These are phyloP conservation scores for Apteryx mantelli DNA, from an alignment of 2,113 vertebrate species.

Conservation along the genomic window DNA sequence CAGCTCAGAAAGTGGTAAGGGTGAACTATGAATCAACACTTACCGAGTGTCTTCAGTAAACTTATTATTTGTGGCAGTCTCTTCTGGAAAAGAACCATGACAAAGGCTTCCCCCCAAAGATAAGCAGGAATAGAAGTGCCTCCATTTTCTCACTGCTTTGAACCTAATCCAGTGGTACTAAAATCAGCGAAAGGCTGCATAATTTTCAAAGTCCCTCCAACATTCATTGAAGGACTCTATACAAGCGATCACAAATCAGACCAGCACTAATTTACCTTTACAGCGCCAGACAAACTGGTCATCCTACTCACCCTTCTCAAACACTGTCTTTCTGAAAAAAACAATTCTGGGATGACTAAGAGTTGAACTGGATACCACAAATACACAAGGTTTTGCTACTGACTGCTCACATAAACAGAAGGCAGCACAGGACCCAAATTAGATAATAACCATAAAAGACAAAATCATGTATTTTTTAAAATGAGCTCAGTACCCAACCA, in stretches of 20 bases:
- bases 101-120: not conserved
- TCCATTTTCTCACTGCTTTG: not conserved
- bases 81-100: not conserved
- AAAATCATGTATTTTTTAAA: not conserved
- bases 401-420: not conserved
- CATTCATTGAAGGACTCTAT: not conserved
- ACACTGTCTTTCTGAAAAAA: not conserved
- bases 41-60: conserved; percentile 4
- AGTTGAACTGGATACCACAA: not conserved
- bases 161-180: not conserved
- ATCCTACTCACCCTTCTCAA: not conserved
- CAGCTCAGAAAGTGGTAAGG: not conserved
- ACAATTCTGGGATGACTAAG: not conserved
- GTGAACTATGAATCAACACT: conserved; percentile 33
- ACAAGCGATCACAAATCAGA: not conserved
- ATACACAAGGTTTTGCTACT: not conserved
- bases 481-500: not conserved
- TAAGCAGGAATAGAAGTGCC: conserved; percentile 8
- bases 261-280: not conserved
- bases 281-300: not conserved
- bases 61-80: conserved; percentile 8
- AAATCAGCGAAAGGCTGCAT: not conserved
- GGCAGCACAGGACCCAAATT: not conserved
- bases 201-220: not conserved
- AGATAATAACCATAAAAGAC: not conserved